Percentiles rank a stretch among this genome's conserved stretches.
Evolutionary conservation across 1,140 invertebrate genomes (phyloP).

Genomic region (Chironomus striatipennis): DNA sequence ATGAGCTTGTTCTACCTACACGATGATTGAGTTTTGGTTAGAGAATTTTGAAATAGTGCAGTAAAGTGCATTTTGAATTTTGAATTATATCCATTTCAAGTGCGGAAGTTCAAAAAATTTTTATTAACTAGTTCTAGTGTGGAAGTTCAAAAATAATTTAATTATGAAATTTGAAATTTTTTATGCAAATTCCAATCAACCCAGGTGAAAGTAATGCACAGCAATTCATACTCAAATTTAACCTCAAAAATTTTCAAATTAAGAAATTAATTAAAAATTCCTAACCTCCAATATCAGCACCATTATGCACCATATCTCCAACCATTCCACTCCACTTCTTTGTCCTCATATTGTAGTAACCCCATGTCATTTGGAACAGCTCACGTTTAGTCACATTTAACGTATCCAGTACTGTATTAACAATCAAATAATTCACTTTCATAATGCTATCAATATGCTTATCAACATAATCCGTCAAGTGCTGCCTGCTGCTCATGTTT

Average conservation of each 20-base stretch:
- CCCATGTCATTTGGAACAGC: slow-evolving; percentile 25
- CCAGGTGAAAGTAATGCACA: no score
- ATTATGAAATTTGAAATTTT: no score
- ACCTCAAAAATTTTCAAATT: no score
- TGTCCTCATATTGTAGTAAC: slow-evolving; percentile 33
- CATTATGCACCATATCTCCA: slow-evolving; percentile 26
- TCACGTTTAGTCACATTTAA: slow-evolving; percentile 23
- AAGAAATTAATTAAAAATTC: not conserved
- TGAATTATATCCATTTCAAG: no score
- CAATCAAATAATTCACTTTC: slow-evolving; percentile 26
- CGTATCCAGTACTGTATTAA: slow-evolving; percentile 21
- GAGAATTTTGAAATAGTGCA: no score
- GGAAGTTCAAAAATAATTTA: not conserved
- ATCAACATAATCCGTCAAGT: slow-evolving; percentile 16
- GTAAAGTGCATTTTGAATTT: no score
- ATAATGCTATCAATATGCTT: slow-evolving; percentile 26
- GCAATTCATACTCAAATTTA: no score
- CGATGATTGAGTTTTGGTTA: no score
- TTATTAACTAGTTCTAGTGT: no score
- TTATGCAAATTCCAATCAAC: no score
- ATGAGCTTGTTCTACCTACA: no score
- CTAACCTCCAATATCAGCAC: slow-evolving; percentile 31
- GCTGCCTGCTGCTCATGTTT: not conserved
- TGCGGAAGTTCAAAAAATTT: no score
- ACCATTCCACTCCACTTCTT: slow-evolving; percentile 42